These are phyloP conservation scores for Pseudochromis fuscus DNA, from an alignment of 2,797 vertebrate genomes.

Conservation along the genomic window DNA sequence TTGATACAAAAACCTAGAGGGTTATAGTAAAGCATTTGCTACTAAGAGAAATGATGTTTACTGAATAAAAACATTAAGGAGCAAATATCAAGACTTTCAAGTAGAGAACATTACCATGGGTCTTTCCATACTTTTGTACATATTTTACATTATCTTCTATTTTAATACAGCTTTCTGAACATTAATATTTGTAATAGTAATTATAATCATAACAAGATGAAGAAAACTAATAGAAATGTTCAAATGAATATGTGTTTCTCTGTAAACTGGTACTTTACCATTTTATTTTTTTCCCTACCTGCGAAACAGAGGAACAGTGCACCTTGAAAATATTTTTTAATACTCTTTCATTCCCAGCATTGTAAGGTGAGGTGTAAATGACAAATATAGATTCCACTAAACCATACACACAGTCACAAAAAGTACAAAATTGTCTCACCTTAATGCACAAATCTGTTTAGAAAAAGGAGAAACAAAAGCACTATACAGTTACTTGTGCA, in stretches of 20 bases:
- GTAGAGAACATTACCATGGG: conserved; percentile 86
- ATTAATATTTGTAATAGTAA: conserved; percentile 82
- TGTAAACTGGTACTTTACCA: conserved; percentile 82
- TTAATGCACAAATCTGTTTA: conserved; percentile 87
- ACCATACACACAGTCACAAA: conserved; percentile 88
- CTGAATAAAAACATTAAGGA: conserved; percentile 85
- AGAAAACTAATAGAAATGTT: conserved; percentile 81
- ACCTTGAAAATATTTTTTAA: conserved; percentile 77
- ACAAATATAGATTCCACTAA: conserved; percentile 88
- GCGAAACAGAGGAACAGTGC: conserved; percentile 81
- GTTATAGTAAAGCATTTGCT: conserved; percentile 86
- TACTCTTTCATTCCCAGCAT: conserved; percentile 82
- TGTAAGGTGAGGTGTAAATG: conserved; percentile 85
- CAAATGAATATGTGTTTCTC: conserved; percentile 81
- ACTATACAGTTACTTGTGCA: conserved; percentile 89
- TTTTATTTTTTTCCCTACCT: conserved; percentile 62
- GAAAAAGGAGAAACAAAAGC: conserved; percentile 86
- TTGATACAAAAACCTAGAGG: conserved; percentile 86
- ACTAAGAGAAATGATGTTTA: conserved; percentile 84
- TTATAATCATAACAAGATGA: conserved; percentile 80
- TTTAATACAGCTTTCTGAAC: conserved; percentile 86
- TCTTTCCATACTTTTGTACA: conserved; percentile 85
- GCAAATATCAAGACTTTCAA: conserved; percentile 87
- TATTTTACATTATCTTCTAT: conserved; percentile 86
- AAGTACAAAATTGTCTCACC: conserved; percentile 88